phyloP scores from a whole-genome alignment of 2,797 vertebrate genomes.

The Bryconaethiops microstoma region DNA sequence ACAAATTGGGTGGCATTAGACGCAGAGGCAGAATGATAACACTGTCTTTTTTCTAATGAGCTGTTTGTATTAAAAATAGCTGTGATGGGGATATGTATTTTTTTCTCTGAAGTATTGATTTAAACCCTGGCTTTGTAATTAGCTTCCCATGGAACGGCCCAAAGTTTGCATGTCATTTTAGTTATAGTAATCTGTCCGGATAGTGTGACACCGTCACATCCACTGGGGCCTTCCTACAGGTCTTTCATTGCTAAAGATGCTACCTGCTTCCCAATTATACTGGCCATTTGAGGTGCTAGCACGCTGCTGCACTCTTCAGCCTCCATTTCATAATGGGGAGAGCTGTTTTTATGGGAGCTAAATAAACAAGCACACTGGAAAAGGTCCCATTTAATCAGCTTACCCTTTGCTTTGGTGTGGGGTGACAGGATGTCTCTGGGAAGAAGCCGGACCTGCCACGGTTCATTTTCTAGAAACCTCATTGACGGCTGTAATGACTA shows the following conservation, averaged over 20 bases:
- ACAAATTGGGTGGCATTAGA: constrained; percentile 63
- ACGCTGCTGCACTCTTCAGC: constrained; percentile 37
- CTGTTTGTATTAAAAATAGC: constrained; percentile 57
- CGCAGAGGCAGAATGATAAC: constrained; percentile 55
- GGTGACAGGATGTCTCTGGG: constrained; percentile 59
- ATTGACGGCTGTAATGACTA: constrained; percentile 61
- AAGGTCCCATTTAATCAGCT: constrained; percentile 64
- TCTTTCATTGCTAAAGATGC: constrained; percentile 58
- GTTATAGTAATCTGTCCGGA: constrained; percentile 63
- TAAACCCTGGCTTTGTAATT: constrained; percentile 65
- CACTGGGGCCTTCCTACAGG: constrained; percentile 56
- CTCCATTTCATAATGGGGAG: constrained; percentile 48
- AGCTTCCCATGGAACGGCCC: constrained; percentile 60
- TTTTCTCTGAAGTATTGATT: constrained; percentile 67
- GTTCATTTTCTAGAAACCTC: constrained; percentile 60
- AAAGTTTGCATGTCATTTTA: constrained; percentile 62
- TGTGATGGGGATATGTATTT: constrained; percentile 62
- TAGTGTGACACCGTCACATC: constrained; percentile 58
- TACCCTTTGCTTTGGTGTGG: constrained; percentile 59
- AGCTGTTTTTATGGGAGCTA: constrained; percentile 55
- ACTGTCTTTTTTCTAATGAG: constrained; percentile 65
- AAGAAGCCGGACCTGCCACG: constrained; percentile 58
- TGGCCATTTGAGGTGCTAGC: constrained; percentile 44
- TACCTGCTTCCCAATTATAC: constrained; percentile 65
- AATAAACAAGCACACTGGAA: constrained; percentile 60